Evolutionary conservation across 1,140 invertebrate species (phyloP).

Genomic region (Drosophila murphyi): DNA sequence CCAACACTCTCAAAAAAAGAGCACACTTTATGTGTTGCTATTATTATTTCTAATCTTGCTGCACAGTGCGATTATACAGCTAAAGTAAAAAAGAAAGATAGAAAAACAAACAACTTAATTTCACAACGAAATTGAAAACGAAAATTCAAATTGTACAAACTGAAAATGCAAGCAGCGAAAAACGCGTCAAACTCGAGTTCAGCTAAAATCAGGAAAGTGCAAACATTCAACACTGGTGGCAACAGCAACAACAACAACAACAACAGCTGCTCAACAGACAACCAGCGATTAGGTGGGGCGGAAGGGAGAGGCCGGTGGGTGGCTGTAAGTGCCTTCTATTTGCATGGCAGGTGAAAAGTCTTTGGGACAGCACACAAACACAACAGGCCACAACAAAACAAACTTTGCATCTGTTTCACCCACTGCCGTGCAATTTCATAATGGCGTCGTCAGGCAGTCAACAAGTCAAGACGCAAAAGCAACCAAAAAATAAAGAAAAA

Average conservation of each 20-base stretch:
- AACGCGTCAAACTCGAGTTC: constrained; percentile 20
- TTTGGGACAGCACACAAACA: constrained; percentile 26
- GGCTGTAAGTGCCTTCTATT: constrained; percentile 55
- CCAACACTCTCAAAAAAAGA: not conserved
- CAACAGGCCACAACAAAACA: constrained; percentile 48
- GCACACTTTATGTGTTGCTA: not conserved
- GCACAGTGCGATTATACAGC: constrained; percentile 21
- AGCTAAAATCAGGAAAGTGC: constrained; percentile 60
- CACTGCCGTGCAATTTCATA: constrained; percentile 65
- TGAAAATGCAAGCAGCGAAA: constrained; percentile 37
- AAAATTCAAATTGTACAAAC: constrained; percentile 39
- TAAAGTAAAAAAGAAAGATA: constrained; percentile 11
- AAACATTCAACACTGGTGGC: constrained; percentile 79
- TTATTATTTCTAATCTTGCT: constrained; percentile 40
- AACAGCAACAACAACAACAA: constrained; percentile 64
- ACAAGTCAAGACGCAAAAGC: constrained; percentile 1
- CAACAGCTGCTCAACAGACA: constrained; percentile 60
- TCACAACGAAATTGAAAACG: constrained; percentile 78
- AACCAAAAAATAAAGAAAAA: not conserved
- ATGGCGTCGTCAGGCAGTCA: constrained; percentile 68
- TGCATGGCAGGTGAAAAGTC: constrained; percentile 80
- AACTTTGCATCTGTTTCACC: constrained; percentile 67
- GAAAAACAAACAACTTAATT: constrained; percentile 72
- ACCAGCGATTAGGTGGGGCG: not conserved
- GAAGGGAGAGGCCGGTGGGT: not conserved